Percentiles rank a stretch among this genome's conserved stretches.
Evolutionary conservation across 2,797 vertebrate species (phyloP).

Genomic region (Adelosebastes latens): DNA sequence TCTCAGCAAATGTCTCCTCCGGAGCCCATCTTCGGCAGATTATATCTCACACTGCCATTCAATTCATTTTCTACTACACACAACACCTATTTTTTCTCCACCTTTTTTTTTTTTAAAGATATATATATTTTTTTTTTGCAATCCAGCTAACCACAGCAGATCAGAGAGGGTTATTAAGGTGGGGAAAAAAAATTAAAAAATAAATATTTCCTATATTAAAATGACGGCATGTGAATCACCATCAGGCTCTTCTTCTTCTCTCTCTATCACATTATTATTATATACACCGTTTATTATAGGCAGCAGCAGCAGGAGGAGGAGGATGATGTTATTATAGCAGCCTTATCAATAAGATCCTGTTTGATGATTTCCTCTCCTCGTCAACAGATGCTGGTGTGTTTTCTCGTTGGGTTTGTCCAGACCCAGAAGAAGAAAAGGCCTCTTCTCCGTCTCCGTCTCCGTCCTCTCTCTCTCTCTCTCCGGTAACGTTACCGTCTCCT

Average conservation of each 20-base stretch:
- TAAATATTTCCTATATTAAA: constrained; percentile 79
- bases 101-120: not conserved
- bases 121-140: constrained; percentile 27
- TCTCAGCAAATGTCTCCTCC: constrained; percentile 71
- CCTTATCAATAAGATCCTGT: no score
- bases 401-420: no score
- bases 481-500: no score
- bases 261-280: not conserved
- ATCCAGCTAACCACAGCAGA: constrained; percentile 54
- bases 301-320: no score
- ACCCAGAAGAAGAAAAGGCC: no score
- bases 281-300: no score
- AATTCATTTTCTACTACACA: constrained; percentile 70
- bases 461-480: no score
- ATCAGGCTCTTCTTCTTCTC: constrained; percentile 5
- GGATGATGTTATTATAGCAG: no score
- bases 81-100: constrained; percentile 20
- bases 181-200: constrained; percentile 49
- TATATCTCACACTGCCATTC: constrained; percentile 69
- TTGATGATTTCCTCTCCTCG: no score
- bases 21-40: constrained; percentile 78
- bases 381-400: no score
- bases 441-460: no score
- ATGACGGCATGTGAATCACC: constrained; percentile 82
- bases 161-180: constrained; percentile 21